These are phyloP conservation scores for Caenorhabditis briggsae DNA, from an alignment of 1,140 invertebrate species.

Conservation along the genomic window DNA sequence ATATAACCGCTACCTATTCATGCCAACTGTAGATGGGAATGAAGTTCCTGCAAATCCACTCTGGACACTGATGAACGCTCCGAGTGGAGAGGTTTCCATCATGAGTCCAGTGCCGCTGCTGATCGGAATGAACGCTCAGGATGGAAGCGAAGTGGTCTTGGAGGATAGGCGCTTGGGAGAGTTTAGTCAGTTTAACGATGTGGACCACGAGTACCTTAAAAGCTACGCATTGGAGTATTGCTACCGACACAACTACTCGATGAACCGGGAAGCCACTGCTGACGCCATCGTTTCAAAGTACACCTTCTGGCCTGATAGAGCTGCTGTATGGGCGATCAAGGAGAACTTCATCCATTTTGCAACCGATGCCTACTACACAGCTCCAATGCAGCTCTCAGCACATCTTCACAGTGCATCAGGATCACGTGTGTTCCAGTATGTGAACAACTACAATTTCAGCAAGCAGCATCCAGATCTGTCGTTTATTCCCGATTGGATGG, in stretches of 20 bases:
- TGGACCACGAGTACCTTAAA: constrained; percentile 71
- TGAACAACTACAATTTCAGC: constrained; percentile 77
- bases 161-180: constrained; percentile 76
- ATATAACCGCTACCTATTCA: constrained; percentile 76
- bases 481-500: constrained; percentile 73
- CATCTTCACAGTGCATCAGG: constrained; percentile 75
- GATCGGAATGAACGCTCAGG: constrained; percentile 74
- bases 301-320: constrained; percentile 75
- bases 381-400: constrained; percentile 74
- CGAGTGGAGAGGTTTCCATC: constrained; percentile 65
- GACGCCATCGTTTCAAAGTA: constrained; percentile 75
- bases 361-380: constrained; percentile 76
- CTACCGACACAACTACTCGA: constrained; percentile 77
- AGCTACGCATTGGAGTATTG: constrained; percentile 73
- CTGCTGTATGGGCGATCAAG: constrained; percentile 75
- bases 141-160: constrained; percentile 75
- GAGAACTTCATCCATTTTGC: constrained; percentile 75
- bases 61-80: constrained; percentile 73
- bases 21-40: constrained; percentile 72
- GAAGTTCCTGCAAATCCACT: constrained; percentile 71
- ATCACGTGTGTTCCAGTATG: constrained; percentile 76
- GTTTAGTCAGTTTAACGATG: constrained; percentile 75
- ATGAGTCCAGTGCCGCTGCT: constrained; percentile 73
- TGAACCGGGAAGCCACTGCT: constrained; percentile 76
- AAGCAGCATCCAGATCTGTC: constrained; percentile 58